Base-by-base conservation (phyloP, 2,888 invertebrate species). In the Gnatocerus cornutus region DNA sequence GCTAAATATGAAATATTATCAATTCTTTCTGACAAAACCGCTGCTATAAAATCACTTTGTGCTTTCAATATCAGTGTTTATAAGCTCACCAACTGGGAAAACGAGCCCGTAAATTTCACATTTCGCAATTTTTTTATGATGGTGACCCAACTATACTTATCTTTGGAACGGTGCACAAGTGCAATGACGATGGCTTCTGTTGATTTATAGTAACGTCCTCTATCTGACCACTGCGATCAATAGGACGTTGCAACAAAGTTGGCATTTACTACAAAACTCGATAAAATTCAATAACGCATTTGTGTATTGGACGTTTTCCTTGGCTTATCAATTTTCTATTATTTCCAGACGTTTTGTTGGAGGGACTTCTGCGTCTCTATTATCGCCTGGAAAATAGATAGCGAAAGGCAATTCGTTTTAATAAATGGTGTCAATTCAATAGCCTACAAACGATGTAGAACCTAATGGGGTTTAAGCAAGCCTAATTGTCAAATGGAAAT, bases 401-500 rank as follows among this genome's bases (percentile, higher is more conserved):
- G 21, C 30, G 29, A 16, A 30, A 14, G 10, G 14, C 37, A 10
- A 53, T 37, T 53, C 10, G 53, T 53, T 37, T 33, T 21, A 37
- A 53, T 53, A 41, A 41, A 41, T 30, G 37, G 45, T 21, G 58
- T 27, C 58, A 30, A 58, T 45, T 30, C 27, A 45, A 27, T 45
- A 21, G 43, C 14, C 10, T 27, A 56, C 56, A 56, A 56, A n/a
- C 56, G 10, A 41, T 56, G 45, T 33, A 33, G 41, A 16, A 29
- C 33, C 46, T 59, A 61, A 50, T 61, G 50, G 61, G 45, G 48
- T 61, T 61, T 61, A 50, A 61, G 61, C 50, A 61, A 37, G 27
- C 33, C 61, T 61, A 61, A 61, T 61, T 61, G 61, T 61, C 48
- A 50, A 33, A 61, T 61, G 37, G 61, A 61, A 61, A 48, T 61